Evolutionary conservation across 2,888 invertebrate genomes (phyloP), one percentile per base, ranked within the genome.

Genomic region (Aspidiotus destructor): DNA sequence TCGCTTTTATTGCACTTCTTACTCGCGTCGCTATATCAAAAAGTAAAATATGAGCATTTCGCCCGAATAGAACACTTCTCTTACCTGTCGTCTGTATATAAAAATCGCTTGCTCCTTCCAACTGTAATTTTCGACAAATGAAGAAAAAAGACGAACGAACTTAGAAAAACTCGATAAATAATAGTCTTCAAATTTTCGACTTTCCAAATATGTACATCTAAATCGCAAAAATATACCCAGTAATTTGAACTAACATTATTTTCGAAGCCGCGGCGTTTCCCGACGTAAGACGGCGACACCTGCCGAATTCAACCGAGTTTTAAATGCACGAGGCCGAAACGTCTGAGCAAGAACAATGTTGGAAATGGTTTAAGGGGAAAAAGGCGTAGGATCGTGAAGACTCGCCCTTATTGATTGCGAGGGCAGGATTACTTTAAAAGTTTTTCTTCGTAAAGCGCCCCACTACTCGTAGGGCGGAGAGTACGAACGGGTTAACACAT

Each of bases 401-500:
- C 67, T 67, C 67, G 67, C 67, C 67, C 67, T 67, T 67, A 67
- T 67, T 67, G 67, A 67, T 67, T 62, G 69, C 62, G 62, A 62
- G 69, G 62, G 60, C 61, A 55, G 57, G 69, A 62, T 57, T 62
- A 69, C 69, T 69, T 69, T 62, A 55, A 61, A 69, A 69, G 69
- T 69, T 69, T 69, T 69, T 69, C 62, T 69, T 62, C 57, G 55
- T 11, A 11, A 48, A 62, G 44, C 55, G 62, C 62, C 69, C 69
- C 69, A 69, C 69, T 57, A 69, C 68, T 57, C 55, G 41, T 62
- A 57, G 69, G 69, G 69, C 69, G 69, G 69, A 69, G 69, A 69
- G 69, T 62, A 69, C 62, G 69, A 69, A 69, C 69, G 69, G 69
- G 69, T 69, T 69, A 69, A 69, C 62, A 69, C 62, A 69, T 69